These are phyloP conservation scores for Proterorhinus semilunaris DNA, from an alignment of 2,113 vertebrate genomes.

Conservation along the genomic window DNA sequence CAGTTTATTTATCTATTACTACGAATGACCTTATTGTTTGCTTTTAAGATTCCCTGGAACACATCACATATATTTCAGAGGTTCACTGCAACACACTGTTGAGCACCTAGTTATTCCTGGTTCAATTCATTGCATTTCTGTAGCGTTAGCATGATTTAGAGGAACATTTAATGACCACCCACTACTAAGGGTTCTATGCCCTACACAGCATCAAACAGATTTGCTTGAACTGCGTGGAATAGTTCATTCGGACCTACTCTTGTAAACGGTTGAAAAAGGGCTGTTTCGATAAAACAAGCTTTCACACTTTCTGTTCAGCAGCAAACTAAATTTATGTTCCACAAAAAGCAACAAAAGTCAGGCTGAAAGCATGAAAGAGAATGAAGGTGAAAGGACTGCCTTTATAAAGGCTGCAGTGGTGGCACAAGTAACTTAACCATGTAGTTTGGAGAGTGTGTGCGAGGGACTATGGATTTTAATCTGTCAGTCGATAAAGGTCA, in stretches of 20 bases:
- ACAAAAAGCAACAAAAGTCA: slow-evolving; percentile 50
- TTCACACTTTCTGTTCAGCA: slow-evolving; percentile 21
- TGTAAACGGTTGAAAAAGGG: background rate
- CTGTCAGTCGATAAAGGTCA: slow-evolving; percentile 80
- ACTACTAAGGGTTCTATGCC: background rate
- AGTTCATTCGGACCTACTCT: background rate
- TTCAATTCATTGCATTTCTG: background rate
- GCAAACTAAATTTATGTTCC: slow-evolving; percentile 36
- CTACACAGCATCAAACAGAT: no score
- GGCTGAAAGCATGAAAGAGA: slow-evolving; percentile 33
- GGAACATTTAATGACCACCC: background rate
- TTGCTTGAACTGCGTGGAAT: background rate
- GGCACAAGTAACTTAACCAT: slow-evolving; percentile 71
- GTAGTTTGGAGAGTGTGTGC: slow-evolving; percentile 53
- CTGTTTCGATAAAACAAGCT: background rate
- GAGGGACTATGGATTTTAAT: slow-evolving; percentile 79
- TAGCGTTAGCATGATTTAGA: background rate
- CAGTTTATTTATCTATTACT: no score
- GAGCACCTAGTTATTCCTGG: background rate
- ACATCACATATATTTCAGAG: no score
- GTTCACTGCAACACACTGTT: background rate
- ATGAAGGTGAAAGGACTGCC: slow-evolving; percentile 44
- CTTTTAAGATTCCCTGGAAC: no score
- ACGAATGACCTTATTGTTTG: no score
- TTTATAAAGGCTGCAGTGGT: slow-evolving; percentile 59